Evolutionary conservation across 2,113 vertebrate genomes (phyloP).

Genomic region (Amphilophus citrinellus): DNA sequence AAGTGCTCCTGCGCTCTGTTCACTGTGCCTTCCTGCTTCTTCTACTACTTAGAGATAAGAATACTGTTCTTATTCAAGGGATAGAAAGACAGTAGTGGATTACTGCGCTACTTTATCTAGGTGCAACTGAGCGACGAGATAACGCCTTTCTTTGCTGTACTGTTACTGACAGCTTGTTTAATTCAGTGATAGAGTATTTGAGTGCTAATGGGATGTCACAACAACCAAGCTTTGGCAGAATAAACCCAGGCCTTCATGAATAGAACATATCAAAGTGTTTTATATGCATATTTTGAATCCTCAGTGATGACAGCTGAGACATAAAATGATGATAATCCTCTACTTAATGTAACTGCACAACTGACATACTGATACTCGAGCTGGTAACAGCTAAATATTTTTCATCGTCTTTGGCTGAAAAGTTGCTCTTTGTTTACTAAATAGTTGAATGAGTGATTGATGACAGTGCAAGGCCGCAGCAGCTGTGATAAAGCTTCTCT

Average conservation of each 20-base stretch:
- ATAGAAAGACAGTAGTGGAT: neutral
- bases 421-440: conserved; percentile 29
- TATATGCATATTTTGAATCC: neutral
- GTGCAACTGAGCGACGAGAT: neutral
- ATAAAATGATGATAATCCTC: neutral
- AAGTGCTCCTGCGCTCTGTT: conserved; percentile 50
- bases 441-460: conserved; percentile 44
- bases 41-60: conserved; percentile 45
- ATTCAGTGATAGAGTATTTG: neutral
- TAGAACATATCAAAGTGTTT: neutral
- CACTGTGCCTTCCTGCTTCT: conserved; percentile 60
- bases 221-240: neutral
- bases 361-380: neutral
- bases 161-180: neutral
- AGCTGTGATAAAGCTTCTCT: conserved; percentile 46
- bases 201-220: neutral
- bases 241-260: neutral
- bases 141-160: neutral
- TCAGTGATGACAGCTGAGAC: neutral
- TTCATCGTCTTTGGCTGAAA: conserved; percentile 3
- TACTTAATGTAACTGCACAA: neutral
- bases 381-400: conserved; percentile 13
- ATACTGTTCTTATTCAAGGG: conserved; percentile 14
- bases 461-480: conserved; percentile 4
- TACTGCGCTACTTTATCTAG: neutral